Evolutionary conservation across 2,888 invertebrate genomes (phyloP).

Genomic region (Temnothorax ravouxi): DNA sequence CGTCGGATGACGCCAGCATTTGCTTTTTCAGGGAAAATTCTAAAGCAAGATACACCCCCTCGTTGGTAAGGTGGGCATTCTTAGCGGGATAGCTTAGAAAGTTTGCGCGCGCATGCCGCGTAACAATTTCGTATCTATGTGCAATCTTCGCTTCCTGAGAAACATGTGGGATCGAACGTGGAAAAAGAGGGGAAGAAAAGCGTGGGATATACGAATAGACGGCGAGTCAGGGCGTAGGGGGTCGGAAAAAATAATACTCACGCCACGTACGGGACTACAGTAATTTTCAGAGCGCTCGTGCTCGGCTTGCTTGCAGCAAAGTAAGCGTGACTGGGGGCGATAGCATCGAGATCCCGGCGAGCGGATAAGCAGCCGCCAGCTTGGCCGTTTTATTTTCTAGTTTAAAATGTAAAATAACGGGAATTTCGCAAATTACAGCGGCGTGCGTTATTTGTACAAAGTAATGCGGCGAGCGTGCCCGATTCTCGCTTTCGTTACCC

Average conservation of each 20-base stretch:
- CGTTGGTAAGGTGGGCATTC: conserved; percentile 80
- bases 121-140: conserved; percentile 46
- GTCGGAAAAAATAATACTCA: conserved; percentile 77
- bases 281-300: conserved; percentile 80
- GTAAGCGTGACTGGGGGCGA: conserved; percentile 84
- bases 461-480: conserved; percentile 77
- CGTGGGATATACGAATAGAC: conserved; percentile 55
- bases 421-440: conserved; percentile 80
- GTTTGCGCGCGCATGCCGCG: conserved; percentile 60
- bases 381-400: conserved; percentile 81
- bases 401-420: conserved; percentile 82
- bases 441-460: conserved; percentile 80
- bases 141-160: conserved; percentile 63
- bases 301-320: conserved; percentile 77
- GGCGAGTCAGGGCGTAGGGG: conserved; percentile 37
- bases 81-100: conserved; percentile 61
- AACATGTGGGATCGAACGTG: conserved; percentile 71
- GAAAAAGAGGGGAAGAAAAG: conserved; percentile 49
- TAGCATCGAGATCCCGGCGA: conserved; percentile 82
- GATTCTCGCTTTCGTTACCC: conserved; percentile 51
- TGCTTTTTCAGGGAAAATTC: conserved; percentile 70
- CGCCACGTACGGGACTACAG: conserved; percentile 76
- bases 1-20: conserved; percentile 81
- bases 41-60: conserved; percentile 54
- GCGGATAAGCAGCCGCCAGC: conserved; percentile 81